These are phyloP conservation scores for Lepidurus packardi DNA, from an alignment of 1,140 invertebrate species.

Conservation along the genomic window DNA sequence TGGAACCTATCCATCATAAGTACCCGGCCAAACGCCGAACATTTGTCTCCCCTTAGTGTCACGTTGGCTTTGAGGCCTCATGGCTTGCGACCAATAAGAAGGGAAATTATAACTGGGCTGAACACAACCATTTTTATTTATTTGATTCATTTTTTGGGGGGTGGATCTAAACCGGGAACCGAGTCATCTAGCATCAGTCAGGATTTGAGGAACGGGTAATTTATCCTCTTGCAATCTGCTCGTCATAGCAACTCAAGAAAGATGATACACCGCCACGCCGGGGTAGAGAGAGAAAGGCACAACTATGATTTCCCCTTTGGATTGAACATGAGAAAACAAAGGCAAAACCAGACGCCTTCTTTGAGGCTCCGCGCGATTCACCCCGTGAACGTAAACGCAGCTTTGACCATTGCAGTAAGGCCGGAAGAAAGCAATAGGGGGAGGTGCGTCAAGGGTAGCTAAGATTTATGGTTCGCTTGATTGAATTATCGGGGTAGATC, in stretches of 20 bases:
- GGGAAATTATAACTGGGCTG: not conserved
- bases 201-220: constrained; percentile 19
- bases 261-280: not conserved
- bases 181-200: constrained; percentile 8
- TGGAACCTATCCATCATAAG: constrained; percentile 18
- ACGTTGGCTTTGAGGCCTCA: not conserved
- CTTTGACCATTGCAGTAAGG: not conserved
- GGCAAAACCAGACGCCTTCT: not conserved
- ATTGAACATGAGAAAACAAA: constrained; percentile 10
- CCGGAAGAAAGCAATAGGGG: not conserved
- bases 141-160: not conserved
- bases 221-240: constrained; percentile 4
- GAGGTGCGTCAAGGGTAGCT: constrained; percentile 20
- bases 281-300: not conserved
- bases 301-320: constrained; percentile 18
- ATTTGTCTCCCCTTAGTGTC: not conserved
- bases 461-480: constrained; percentile 19
- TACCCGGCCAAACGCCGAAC: not conserved
- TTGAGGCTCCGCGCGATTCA: not conserved
- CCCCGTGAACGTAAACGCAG: not conserved
- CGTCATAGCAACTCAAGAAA: constrained; percentile 14
- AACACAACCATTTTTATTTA: no score
- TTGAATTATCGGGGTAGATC: not conserved
- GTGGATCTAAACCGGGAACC: not conserved
- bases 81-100: not conserved